Evolutionary conservation across 2,113 vertebrate genomes (phyloP).

Genomic region (Burhinus bistriatus): DNA sequence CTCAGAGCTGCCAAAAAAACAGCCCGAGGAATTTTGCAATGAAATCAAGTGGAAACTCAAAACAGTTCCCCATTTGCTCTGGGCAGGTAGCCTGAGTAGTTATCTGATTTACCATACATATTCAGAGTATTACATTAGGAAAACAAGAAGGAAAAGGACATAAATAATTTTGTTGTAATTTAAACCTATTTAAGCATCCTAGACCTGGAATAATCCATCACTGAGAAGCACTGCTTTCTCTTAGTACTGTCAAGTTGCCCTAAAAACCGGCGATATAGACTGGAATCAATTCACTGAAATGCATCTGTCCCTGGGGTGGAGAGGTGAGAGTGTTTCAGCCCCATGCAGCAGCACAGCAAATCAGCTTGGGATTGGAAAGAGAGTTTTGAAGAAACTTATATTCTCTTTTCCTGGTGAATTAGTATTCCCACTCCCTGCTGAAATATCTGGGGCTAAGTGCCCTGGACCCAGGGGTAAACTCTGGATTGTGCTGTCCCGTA

Average conservation of each 20-base stretch:
- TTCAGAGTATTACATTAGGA: background rate
- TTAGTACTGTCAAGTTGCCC: background rate
- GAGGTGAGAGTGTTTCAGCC: background rate
- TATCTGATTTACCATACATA: background rate
- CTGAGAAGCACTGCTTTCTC: background rate
- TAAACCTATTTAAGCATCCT: background rate
- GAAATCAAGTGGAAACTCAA: slow-evolving; percentile 18
- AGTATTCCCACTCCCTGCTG: background rate
- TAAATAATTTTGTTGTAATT: background rate
- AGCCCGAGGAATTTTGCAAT: background rate
- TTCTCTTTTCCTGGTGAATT: background rate
- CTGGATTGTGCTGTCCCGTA: background rate
- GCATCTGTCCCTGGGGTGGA: background rate
- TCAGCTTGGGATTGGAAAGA: background rate
- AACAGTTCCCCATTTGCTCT: background rate
- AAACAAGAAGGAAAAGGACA: background rate
- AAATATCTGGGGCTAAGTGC: background rate
- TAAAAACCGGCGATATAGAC: background rate
- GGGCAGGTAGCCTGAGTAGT: background rate
- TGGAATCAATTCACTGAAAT: background rate
- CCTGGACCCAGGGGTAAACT: background rate
- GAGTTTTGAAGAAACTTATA: background rate
- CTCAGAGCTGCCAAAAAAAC: background rate
- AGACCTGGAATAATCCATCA: background rate
- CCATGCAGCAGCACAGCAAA: background rate